Percentiles rank a stretch among this genome's conserved stretches.
Conservation (phyloP, 1,140 invertebrate species). For the Drosophila nigromelanica region DNA sequence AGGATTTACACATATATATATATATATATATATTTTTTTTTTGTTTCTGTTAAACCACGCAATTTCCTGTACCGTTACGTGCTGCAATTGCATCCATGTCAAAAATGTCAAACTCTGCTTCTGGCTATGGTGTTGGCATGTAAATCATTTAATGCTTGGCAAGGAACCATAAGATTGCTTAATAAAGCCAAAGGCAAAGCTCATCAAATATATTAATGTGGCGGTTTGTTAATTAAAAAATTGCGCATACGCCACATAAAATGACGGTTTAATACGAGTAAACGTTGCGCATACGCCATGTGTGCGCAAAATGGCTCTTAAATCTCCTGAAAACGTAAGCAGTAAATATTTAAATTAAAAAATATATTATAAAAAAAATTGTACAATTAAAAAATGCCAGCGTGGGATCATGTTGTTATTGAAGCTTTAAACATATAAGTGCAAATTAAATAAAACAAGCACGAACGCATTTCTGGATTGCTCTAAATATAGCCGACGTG, state of each 20-base stretch:
- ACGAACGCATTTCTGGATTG: too few relatives aligned
- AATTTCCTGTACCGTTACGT: conserved; percentile 68
- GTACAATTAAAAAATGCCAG: too few relatives aligned
- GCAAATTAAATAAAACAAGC: too few relatives aligned
- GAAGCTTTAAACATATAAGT: too few relatives aligned
- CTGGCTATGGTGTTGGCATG: conserved; percentile 43
- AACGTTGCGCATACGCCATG: conserved; percentile 56
- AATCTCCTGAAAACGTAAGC: conserved; percentile 59
- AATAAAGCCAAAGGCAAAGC: conserved; percentile 15
- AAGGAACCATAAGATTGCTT: conserved; percentile 32
- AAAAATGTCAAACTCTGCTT: conserved; percentile 53
- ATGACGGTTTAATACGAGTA: conserved; percentile 44
- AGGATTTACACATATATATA: conserved; percentile 17
- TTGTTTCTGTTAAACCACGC: conserved; percentile 46
- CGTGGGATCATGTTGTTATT: too few relatives aligned
- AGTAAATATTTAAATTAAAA: conserved; percentile 61
- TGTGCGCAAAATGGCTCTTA: conserved; percentile 21
- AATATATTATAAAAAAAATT: conserved; percentile 10
- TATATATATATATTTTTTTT: not conserved
- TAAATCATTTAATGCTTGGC: conserved; percentile 65
- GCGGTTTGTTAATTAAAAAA: conserved; percentile 76
- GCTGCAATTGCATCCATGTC: conserved; percentile 72
- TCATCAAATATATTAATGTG: conserved; percentile 58
- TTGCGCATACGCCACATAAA: conserved; percentile 67
- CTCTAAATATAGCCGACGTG: too few relatives aligned